Conservation (phyloP, 30 jellyfish, hydroid and myxozoan genomes). For the Mastigias papua region DNA sequence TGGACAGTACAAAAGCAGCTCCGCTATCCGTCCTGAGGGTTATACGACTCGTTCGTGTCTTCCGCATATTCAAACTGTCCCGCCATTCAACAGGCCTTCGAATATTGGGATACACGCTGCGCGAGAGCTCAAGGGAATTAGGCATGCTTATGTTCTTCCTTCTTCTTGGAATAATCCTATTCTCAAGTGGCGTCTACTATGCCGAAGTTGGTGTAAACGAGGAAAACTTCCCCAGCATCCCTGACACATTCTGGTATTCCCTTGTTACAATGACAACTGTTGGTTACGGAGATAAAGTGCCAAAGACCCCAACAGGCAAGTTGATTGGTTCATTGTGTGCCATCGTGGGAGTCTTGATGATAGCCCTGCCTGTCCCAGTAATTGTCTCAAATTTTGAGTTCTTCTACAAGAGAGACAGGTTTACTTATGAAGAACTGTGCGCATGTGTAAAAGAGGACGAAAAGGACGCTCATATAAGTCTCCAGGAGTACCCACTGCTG, state of each 20-base stretch:
- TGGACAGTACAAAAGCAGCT: conserved; percentile 85
- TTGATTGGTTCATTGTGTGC: conserved; percentile 97
- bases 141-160: conserved; percentile 94
- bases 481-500: conserved; percentile 25
- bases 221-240: conserved; percentile 81
- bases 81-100: conserved; percentile 98
- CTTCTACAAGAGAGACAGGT: conserved; percentile 90
- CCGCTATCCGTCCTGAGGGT: conserved; percentile 96
- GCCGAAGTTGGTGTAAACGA: conserved; percentile 91
- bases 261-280: conserved; percentile 98
- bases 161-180: conserved; percentile 84
- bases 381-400: conserved; percentile 95
- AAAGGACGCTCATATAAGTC: not conserved
- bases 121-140: conserved; percentile 90
- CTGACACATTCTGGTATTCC: conserved; percentile 90
- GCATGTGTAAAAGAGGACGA: conserved; percentile 7
- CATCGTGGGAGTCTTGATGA: conserved; percentile 91
- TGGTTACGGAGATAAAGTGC: conserved; percentile 97
- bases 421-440: conserved; percentile 51
- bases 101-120: conserved; percentile 92
- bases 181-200: conserved; percentile 95
- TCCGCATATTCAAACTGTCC: conserved; percentile 92
- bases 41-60: conserved; percentile 92
- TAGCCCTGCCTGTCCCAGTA: conserved; percentile 96
- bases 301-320: conserved; percentile 85